A percentile compares a stretch with the other conserved stretches of the same genome.
Evolutionary conservation across 2,888 invertebrate species (phyloP).

Genomic region (Bibio marci): DNA sequence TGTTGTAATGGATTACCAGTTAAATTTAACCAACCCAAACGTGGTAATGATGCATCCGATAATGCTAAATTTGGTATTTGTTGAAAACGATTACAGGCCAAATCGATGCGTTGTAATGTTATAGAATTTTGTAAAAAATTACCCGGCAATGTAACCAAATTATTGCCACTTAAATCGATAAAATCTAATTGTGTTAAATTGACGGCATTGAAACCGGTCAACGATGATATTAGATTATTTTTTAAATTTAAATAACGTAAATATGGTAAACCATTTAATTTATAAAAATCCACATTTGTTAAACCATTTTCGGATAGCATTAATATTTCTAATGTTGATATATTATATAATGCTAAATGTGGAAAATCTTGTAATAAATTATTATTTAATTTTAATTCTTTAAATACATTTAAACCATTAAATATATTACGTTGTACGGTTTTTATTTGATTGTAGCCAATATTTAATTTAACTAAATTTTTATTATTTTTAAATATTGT

Average conservation of each 20-base stretch:
- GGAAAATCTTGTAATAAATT: slow-evolving; percentile 63
- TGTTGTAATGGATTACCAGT: slow-evolving; percentile 65
- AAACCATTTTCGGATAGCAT: slow-evolving; percentile 51
- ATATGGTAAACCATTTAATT: slow-evolving; percentile 56
- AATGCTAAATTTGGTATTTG: slow-evolving; percentile 59
- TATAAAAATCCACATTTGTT: slow-evolving; percentile 55
- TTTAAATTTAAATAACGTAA: slow-evolving; percentile 57
- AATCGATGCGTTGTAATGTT: slow-evolving; percentile 53
- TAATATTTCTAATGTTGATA: slow-evolving; percentile 55
- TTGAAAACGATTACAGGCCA: slow-evolving; percentile 61
- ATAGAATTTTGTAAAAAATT: slow-evolving; percentile 64
- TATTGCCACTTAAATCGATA: slow-evolving; percentile 60
- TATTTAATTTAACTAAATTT: slow-evolving; percentile 53
- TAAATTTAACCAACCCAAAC: slow-evolving; percentile 59
- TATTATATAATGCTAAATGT: slow-evolving; percentile 58
- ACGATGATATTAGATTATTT: slow-evolving; percentile 53
- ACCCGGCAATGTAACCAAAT: slow-evolving; percentile 55
- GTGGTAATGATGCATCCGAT: slow-evolving; percentile 54
- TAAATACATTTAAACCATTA: slow-evolving; percentile 52
- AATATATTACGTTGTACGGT: slow-evolving; percentile 57
- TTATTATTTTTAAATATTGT: slow-evolving; percentile 60
- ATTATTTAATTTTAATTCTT: slow-evolving; percentile 55
- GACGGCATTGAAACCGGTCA: slow-evolving; percentile 60
- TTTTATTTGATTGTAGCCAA: slow-evolving; percentile 51
- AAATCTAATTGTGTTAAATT: slow-evolving; percentile 55